These are phyloP conservation scores for Chlorops oryzae DNA, from an alignment of 1,140 invertebrate species.

Conservation along the genomic window DNA sequence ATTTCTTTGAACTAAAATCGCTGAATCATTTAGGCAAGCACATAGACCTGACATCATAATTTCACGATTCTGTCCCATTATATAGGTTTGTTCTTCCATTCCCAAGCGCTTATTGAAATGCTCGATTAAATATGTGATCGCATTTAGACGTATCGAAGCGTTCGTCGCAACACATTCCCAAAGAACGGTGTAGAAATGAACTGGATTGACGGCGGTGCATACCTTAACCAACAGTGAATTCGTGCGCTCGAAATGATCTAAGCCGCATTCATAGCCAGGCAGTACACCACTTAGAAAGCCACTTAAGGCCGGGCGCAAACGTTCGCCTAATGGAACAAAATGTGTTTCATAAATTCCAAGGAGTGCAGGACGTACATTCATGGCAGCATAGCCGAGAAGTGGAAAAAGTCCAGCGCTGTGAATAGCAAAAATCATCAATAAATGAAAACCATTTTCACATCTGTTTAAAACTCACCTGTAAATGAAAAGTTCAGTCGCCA, in stretches of 20 bases:
- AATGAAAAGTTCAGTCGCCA: conserved; percentile 81
- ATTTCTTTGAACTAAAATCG: conserved; percentile 80
- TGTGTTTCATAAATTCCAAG: conserved; percentile 87
- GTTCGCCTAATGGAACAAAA: conserved; percentile 77
- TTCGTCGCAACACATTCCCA: conserved; percentile 84
- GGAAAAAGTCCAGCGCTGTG: conserved; percentile 74
- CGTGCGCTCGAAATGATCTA: conserved; percentile 82
- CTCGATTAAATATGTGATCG: conserved; percentile 71
- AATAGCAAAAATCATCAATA: conserved; percentile 2
- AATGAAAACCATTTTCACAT: background rate
- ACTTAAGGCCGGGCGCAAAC: conserved; percentile 75
- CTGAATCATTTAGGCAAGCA: conserved; percentile 65
- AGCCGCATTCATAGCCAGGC: conserved; percentile 83
- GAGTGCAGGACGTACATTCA: conserved; percentile 80
- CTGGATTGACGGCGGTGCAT: conserved; percentile 69
- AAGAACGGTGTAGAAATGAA: conserved; percentile 80
- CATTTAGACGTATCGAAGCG: conserved; percentile 76
- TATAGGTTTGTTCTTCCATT: conserved; percentile 79
- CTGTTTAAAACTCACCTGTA: conserved; percentile 54
- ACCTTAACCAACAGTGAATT: conserved; percentile 70
- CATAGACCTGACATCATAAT: conserved; percentile 61
- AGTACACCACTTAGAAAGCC: conserved; percentile 81
- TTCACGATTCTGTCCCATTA: conserved; percentile 81
- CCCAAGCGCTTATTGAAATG: conserved; percentile 78
- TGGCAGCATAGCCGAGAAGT: conserved; percentile 80